A percentile compares a stretch with the other conserved stretches of the same genome.
phyloP scores from a whole-genome alignment of 2,888 invertebrate species.

The Protonemura montana region DNA sequence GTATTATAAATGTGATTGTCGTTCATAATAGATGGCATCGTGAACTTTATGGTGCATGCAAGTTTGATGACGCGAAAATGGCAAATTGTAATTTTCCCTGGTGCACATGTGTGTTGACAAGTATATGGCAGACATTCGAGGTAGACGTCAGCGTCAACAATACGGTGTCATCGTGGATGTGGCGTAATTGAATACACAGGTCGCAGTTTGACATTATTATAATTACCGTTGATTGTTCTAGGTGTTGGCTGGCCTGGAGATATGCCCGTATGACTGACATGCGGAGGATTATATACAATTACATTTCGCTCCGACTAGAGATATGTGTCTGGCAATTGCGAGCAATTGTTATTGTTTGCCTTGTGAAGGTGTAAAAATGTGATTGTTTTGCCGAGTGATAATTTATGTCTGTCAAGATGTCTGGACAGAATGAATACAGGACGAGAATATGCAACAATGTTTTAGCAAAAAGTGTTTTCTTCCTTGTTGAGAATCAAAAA shows the following conservation, averaged over 20 bases:
- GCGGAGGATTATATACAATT: not conserved
- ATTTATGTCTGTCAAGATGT: no score
- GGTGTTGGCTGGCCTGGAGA: not conserved
- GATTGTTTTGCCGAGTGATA: no score
- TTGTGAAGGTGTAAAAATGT: no score
- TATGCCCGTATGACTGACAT: not conserved
- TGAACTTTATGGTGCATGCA: not conserved
- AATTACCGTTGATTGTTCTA: not conserved
- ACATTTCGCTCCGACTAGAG: not conserved
- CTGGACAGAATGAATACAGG: no score
- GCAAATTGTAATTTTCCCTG: not conserved
- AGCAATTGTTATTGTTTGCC: not conserved
- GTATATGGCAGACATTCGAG: not conserved
- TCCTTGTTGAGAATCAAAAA: no score
- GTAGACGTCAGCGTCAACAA: not conserved
- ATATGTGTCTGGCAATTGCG: not conserved
- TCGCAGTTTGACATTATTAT: not conserved
- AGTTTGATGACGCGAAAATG: slow-evolving; percentile 3
- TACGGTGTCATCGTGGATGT: not conserved
- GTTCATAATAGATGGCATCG: not conserved
- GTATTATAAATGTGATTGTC: not conserved
- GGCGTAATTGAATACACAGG: not conserved
- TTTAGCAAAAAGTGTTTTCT: no score
- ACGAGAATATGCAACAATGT: no score
- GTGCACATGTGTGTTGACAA: not conserved